These are phyloP conservation scores for Chlorops oryzae DNA, from an alignment of 1,140 invertebrate species.

Conservation along the genomic window DNA sequence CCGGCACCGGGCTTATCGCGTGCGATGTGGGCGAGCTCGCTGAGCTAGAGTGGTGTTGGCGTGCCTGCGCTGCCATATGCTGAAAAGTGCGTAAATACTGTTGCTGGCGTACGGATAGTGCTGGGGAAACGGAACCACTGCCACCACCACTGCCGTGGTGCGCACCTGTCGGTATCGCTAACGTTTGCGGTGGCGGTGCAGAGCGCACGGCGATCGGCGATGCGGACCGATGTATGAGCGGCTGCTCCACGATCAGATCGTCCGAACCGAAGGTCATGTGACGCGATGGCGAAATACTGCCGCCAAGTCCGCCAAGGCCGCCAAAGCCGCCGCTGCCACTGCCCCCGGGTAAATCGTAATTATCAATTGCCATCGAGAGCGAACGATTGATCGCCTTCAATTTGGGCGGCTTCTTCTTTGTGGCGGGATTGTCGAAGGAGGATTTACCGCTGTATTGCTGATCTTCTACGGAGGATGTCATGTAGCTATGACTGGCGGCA, in stretches of 20 bases:
- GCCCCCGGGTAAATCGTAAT: constrained; percentile 32
- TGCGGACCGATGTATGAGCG: constrained; percentile 44
- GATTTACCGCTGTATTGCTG: constrained; percentile 24
- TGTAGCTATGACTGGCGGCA: constrained; percentile 5
- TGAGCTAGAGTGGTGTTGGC: constrained; percentile 34
- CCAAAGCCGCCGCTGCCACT: constrained; percentile 15
- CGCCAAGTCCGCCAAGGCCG: too few relatives aligned
- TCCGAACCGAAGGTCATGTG: constrained; percentile 22
- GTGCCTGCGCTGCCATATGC: constrained; percentile 41
- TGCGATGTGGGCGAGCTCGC: constrained; percentile 42
- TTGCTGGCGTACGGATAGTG: constrained; percentile 41
- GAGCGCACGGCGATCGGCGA: constrained; percentile 42
- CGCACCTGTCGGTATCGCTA: constrained; percentile 38
- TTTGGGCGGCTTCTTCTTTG: constrained; percentile 46
- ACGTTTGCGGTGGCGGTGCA: constrained; percentile 40
- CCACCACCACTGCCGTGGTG: constrained; percentile 20
- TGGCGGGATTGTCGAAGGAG: constrained; percentile 44
- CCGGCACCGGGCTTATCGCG: constrained; percentile 32
- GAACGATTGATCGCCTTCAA: constrained; percentile 45
- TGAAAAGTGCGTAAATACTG: constrained; percentile 37
- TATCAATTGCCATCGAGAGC: constrained; percentile 46
- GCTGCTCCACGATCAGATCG: constrained; percentile 40
- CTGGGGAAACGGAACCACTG: constrained; percentile 39
- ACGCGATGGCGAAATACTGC: too few relatives aligned
- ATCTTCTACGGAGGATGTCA: constrained; percentile 20